Evolutionary conservation across 1,140 invertebrate species (phyloP), one percentile per base, ranked within the genome.

Genomic region (Drosophila erecta): DNA sequence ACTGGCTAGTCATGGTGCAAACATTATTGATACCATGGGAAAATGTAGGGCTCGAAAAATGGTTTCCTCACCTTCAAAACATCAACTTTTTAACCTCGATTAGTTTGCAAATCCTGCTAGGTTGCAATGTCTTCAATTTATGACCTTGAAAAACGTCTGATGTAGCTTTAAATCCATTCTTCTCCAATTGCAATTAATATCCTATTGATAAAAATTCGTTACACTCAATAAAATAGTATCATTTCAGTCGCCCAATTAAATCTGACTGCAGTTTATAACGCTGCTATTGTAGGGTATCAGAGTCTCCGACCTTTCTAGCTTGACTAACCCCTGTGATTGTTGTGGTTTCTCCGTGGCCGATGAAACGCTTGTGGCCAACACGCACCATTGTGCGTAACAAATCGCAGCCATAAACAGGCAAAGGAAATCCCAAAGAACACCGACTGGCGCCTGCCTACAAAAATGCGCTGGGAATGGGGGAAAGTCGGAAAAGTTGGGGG

Each of bases 341-440:
- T 79, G 17, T 22, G 56, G 64, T 54, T 78, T 43, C 10, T 44
- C 43, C 43, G 44, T 50, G 37, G 65, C 59, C 65, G 43, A 66
- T 57, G 70, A 44, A 59, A 76, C 75, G 66, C 62, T 87, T 83
- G 83, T 60, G 79, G 83, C 62, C 54, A 83, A 54, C 83, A 78
- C 67, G 84, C 72, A 83, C 79, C 81, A 77, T 87, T 81, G 84
- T 87, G 85, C 84, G 84, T 87, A 87, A 87, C 84, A 87, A 90
- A 87, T 87, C 84, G 85, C 69, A 77, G 79, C 72, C 86, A 87
- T 87, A 87, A 87, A 89, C 79, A 75, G 83, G 43, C 66, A 74
- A 81, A 66, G 71, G 60, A 66, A 76, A 81, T 71, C 58, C 65
- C 64, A 66, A 49, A 41, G 65, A 71, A 70, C 66, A 57, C 41